Base-by-base conservation (phyloP, 2,888 invertebrate species). In the Tenthredo livida region DNA sequence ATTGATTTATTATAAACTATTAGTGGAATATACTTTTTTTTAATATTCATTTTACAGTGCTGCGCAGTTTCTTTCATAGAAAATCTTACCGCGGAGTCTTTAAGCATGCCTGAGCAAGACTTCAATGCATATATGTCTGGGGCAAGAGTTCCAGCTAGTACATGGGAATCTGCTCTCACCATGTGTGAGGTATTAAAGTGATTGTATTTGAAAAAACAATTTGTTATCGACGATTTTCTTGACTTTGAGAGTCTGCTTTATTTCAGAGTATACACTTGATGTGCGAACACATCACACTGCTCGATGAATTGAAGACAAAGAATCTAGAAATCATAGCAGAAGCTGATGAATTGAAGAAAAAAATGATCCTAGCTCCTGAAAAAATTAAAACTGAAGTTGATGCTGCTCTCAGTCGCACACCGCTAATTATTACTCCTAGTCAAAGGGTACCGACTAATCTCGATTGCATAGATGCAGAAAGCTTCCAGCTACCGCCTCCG, bases 31-130 rank as follows among this genome's bases (percentile, higher is more conserved):
- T 85, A 29, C 33, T 84, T 73, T 4, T 21, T 78, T 58, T 47
- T 86, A 84, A 84, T 78, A 61, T 72, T 15, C 0, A 61, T 47
- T 12, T 47, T 40, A 72, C 93, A 98, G 97, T 99, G 99, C 91
- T 99, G 99, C 93, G 99, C 99, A 3, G 98, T 99, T 54, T 97
- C 98, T 12, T 99, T 99, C 93, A 98, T 99, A 87, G 99, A 99
- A 94, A 98, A 98, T 92, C 94, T 99, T 90, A 98, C 97, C 6
- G 98, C 98, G 0, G 98, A 98, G 91, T 98, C 98, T 0, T 94
- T 99, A 84, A 98, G 96, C 91, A 97, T 99, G 96, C 96, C 97
- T 21, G 96, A 96, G 90, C 97, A 97, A 88, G 99, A 99, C 93
- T 99, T 99, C 92, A 96, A 98, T 89, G 97, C 97, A 33, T 98